Evolutionary conservation across 2,888 invertebrate species (phyloP).

Genomic region (Drosophila seclusa): DNA sequence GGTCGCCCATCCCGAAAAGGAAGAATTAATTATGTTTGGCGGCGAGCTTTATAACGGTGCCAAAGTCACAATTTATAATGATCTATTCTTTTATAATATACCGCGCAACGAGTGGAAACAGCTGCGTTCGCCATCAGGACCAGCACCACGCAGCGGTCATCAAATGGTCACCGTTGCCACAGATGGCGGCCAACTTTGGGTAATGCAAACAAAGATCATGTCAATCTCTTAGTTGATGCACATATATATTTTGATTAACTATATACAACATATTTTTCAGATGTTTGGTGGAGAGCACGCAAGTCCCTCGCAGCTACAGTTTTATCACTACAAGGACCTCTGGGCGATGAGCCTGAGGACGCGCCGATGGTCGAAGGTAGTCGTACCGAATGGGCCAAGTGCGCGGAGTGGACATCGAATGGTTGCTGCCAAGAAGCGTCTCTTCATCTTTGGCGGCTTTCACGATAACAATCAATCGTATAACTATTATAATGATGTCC

Average conservation of each 20-base stretch:
- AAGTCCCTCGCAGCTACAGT: slow-evolving; percentile 95
- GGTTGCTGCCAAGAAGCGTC: slow-evolving; percentile 91
- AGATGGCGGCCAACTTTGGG: slow-evolving; percentile 88
- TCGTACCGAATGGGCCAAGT: slow-evolving; percentile 90
- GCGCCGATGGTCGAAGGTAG: slow-evolving; percentile 94
- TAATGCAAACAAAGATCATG: slow-evolving; percentile 72
- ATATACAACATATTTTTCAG: slow-evolving; percentile 49
- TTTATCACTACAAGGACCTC: slow-evolving; percentile 96
- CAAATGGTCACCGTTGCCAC: slow-evolving; percentile 92
- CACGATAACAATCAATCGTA: slow-evolving; percentile 94
- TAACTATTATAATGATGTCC: slow-evolving; percentile 94
- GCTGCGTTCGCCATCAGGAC: slow-evolving; percentile 92
- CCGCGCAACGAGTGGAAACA: slow-evolving; percentile 92
- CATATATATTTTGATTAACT: neutral
- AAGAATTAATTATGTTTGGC: slow-evolving; percentile 95
- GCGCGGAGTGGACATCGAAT: slow-evolving; percentile 95
- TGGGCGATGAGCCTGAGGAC: slow-evolving; percentile 93
- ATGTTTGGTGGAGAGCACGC: slow-evolving; percentile 97
- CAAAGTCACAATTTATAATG: slow-evolving; percentile 94
- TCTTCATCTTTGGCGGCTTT: slow-evolving; percentile 96
- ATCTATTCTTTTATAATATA: slow-evolving; percentile 93
- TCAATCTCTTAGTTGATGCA: neutral
- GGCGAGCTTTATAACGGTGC: slow-evolving; percentile 96
- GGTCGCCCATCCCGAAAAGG: slow-evolving; percentile 93
- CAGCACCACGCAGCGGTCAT: slow-evolving; percentile 95